Evolutionary conservation across 2,113 vertebrate species (phyloP).

Genomic region (Theristicus caerulescens): DNA sequence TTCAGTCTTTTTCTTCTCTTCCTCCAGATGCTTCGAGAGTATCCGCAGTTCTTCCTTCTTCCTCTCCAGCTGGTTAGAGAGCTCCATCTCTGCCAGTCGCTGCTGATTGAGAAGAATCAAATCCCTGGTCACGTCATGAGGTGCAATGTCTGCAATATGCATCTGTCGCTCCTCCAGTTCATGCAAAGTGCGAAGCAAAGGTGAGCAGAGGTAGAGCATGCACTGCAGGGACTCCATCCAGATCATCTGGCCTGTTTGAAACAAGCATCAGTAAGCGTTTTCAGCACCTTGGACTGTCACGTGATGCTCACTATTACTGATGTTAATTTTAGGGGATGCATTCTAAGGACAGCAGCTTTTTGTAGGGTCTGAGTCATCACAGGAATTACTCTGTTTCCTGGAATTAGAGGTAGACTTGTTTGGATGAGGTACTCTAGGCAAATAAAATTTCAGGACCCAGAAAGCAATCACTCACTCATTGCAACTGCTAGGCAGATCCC

Average conservation of each 20-base stretch:
- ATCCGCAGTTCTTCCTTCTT: slow-evolving; percentile 80
- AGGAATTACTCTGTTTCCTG: neutral
- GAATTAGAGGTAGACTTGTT: neutral
- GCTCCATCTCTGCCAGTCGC: slow-evolving; percentile 81
- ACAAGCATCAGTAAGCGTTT: neutral
- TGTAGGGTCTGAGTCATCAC: neutral
- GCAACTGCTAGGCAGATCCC: neutral
- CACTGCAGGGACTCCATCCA: slow-evolving; percentile 82
- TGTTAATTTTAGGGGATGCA: neutral
- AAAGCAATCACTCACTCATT: neutral
- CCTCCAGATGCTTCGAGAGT: slow-evolving; percentile 78
- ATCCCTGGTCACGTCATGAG: slow-evolving; percentile 83
- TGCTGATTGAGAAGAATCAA: slow-evolving; percentile 85
- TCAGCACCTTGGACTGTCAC: neutral
- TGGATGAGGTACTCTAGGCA: neutral
- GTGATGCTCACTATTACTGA: neutral
- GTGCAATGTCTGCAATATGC: slow-evolving; percentile 83
- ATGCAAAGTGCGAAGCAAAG: slow-evolving; percentile 77
- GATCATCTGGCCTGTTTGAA: slow-evolving; percentile 79
- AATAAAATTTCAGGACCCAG: neutral
- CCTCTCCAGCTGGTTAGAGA: slow-evolving; percentile 84
- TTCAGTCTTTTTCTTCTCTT: slow-evolving; percentile 81
- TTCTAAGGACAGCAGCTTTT: neutral
- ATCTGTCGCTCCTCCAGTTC: slow-evolving; percentile 82
- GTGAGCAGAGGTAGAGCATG: slow-evolving; percentile 84